Base-by-base conservation (phyloP, 2,888 invertebrate genomes). In the Epirrita christyi region DNA sequence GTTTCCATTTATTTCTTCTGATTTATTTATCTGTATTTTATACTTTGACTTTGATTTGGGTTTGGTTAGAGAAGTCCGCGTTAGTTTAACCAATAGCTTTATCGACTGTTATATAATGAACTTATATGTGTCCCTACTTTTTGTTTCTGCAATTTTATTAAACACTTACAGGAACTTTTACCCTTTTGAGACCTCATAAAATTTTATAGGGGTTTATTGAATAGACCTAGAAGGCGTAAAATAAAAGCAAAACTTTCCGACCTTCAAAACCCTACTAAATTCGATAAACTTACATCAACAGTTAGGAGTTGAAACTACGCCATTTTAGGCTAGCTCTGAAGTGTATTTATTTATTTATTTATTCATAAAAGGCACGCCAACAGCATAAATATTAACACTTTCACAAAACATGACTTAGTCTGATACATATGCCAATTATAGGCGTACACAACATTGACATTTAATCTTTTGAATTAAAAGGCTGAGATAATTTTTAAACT, bases 1-100 rank as follows among this genome's bases (percentile, higher is more conserved):
- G 10, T n/a, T 51, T 48, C 10, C n/a, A 32, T 52, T 37, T 46
- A 44, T 14, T 36, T 40, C 27, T 29, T 13, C n/a, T 8, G 2
- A 13, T 43, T 48, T 41, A 32, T 29, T 53, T 32, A 11, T 8
- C 13, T 40, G 0, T 40, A 15, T 41, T 15, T 41, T 41, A 41
- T 27, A 27, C 27, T 38, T 27, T 41, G 21, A 21, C 10, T 41
- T 21, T 27, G 27, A 41, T 21, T 41, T 9, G 15, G 41, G 21
- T 41, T 27, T 2, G 21, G 21, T 21, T 21, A 21, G 4, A 21
- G 21, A 21, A 21, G 21, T 21, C 21, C 21, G 4, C 4, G 21
- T 21, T 21, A 21, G 21, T 21, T 21, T 21, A 21, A 21, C 21
- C 2, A 4, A 3, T 21, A 21, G 21, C 21, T 21, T 21, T 21